Base-by-base conservation (phyloP, 2,888 invertebrate genomes). In the Drosophila quinaria region DNA sequence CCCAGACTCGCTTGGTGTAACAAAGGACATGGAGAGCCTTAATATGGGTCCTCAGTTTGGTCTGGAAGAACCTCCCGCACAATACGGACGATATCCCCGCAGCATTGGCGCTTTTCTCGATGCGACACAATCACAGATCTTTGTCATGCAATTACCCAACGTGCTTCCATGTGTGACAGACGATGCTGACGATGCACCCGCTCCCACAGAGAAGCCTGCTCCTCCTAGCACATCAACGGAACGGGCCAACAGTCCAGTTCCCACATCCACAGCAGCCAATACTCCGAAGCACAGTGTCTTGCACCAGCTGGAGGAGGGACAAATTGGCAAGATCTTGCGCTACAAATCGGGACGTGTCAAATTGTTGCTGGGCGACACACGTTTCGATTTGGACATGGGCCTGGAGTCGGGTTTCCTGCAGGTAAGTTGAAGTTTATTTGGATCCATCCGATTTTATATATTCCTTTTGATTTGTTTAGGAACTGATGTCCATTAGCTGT, bases 341-440 rank as follows among this genome's bases (percentile, higher is more conserved):
- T 95, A 94, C 80, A 94, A 93, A 44, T 95, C 95, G 0, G 95
- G 95, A 0, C 93, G 94, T 66, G 94, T 94, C 49, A 94, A 94
- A 52, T 90, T 95, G 8, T 80, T 92, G 10, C 92, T 95, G 0
- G 95, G 95, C 0, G 94, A 94, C 65, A 94, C 94, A 0, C 88
- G 92, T 19, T 95, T 94, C 76, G 95, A 95, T 91, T 93, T 95
- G 9, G 93, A 93, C 49, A 92, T 94, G 72, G 95, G 95, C 15
- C 94, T 94, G 0, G 94, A 94, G 59, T 91, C 94, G 0, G 94
- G 94, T 0, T 94, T 94, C 87, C 91, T 94, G 75, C 94, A 95
- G 86, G 90, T 83, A 66, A 44, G 37, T 44, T 5, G 1, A 9
- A 15, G 3, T 35, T 8, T 15, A 2, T 6, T 19, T 11, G 0